These are phyloP conservation scores for Trichosurus vulpecula DNA, from an alignment of 2,797 vertebrate species.

Conservation along the genomic window DNA sequence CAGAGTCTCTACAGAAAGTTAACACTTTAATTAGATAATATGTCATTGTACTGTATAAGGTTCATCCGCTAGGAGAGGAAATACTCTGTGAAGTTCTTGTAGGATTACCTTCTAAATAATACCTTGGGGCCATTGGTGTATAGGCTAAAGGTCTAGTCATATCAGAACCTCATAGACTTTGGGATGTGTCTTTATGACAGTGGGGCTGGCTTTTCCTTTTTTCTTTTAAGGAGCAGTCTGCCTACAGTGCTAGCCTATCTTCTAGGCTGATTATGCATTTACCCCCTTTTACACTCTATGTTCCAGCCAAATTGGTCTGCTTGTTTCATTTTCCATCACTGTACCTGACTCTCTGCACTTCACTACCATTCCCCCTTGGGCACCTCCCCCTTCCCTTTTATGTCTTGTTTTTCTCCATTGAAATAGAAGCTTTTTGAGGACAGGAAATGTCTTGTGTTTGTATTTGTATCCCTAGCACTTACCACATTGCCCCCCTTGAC, in stretches of 20 bases:
- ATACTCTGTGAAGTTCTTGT: constrained; percentile 64
- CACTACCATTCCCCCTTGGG: not conserved
- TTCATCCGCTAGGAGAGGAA: constrained; percentile 62
- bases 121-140: not conserved
- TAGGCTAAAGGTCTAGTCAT: not conserved
- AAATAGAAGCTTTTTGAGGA: not conserved
- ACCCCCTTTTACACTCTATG: not conserved
- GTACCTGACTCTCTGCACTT: not conserved
- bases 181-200: not conserved
- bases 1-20: constrained; percentile 78
- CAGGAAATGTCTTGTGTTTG: not conserved
- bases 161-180: not conserved
- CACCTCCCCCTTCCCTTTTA: not conserved
- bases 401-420: not conserved
- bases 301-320: not conserved
- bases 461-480: not conserved
- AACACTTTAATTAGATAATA: constrained; percentile 78
- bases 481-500: not conserved
- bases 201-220: not conserved
- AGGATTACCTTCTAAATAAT: not conserved
- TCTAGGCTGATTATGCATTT: constrained; percentile 34
- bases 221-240: not conserved
- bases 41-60: constrained; percentile 61
- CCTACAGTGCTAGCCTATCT: not conserved
- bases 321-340: not conserved